Base-by-base conservation (phyloP, 2,888 invertebrate species). In the Sepiola atlantica region DNA sequence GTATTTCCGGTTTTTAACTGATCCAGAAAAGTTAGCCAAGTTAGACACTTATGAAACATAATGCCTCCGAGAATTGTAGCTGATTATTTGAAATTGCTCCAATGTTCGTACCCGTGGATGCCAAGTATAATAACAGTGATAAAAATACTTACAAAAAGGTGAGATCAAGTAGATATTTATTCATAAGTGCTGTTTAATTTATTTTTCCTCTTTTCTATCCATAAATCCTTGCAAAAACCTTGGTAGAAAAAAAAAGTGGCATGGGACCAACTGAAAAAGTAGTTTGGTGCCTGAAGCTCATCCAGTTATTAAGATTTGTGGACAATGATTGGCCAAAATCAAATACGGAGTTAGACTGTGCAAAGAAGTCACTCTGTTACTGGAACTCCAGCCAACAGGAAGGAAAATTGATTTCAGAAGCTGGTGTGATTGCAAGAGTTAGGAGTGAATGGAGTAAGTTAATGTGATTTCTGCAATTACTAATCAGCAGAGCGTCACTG, bases 1-100 rank as follows among this genome's bases (percentile, higher is more conserved):
- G n/a, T 32, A 10, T 77, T 77, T 77, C 14, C 77, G 32, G 18
- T 32, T 77, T 18, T 32, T n/a, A 77, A n/a, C 32, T 77, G 77
- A 77, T 77, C 77, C 77, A 77, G 77, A 77, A n/a, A 77, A n/a
- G 77, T 77, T 77, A 77, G 77, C 77, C 77, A 77, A 77, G n/a
- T 77, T 77, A 77, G 77, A 61, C 61, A 61, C 21, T 77, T 77
- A n/a, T 77, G 77, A 77, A 77, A 77, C n/a, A 16, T 77, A 77
- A 77, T 77, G n/a, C 77, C 32, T 77, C 10, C 14, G 32, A 32
- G n/a, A 77, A n/a, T 32, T 77, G 2, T n/a, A n/a, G 77, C 14
- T 77, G 77, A 77, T 77, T 77, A n/a, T n/a, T 77, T 77, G 77
- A 77, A 77, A 77, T 77, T 77, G n/a, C n/a, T 77, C 77, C 77